phyloP scores from a whole-genome alignment of 2,888 invertebrate species.

The Deroplatys truncata region DNA sequence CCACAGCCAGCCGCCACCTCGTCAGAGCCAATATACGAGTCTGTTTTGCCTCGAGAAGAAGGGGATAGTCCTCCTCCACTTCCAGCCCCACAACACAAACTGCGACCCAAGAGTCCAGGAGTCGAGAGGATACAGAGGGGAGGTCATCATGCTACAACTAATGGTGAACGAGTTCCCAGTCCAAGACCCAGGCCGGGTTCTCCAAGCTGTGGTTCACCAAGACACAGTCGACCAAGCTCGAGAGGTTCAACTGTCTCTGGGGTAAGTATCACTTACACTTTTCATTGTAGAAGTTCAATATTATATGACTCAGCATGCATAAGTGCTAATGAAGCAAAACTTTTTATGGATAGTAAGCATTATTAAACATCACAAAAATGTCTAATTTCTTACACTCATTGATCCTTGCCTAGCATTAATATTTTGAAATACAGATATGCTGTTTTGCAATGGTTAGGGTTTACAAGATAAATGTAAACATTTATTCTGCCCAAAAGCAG shows the following conservation, averaged over 20 bases:
- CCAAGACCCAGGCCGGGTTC: constrained; percentile 28
- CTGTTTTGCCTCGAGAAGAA: constrained; percentile 69
- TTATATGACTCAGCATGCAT: neutral
- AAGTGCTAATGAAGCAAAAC: neutral
- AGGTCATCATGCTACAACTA: constrained; percentile 32
- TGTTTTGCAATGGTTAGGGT: too few relatives aligned
- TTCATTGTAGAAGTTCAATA: too few relatives aligned
- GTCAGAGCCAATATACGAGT: constrained; percentile 74
- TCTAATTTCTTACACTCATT: too few relatives aligned
- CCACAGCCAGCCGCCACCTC: constrained; percentile 45
- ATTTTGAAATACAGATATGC: too few relatives aligned
- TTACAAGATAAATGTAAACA: too few relatives aligned
- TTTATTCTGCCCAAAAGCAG: too few relatives aligned
- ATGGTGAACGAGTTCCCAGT: constrained; percentile 30
- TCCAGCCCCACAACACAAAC: constrained; percentile 41
- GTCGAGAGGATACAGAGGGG: constrained; percentile 40
- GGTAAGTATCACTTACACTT: constrained; percentile 38
- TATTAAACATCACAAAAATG: neutral
- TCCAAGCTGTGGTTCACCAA: constrained; percentile 44
- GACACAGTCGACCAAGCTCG: constrained; percentile 50
- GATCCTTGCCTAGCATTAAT: too few relatives aligned
- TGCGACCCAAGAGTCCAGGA: constrained; percentile 43
- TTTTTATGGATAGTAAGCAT: neutral
- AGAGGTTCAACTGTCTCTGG: constrained; percentile 47
- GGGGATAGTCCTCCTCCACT: constrained; percentile 39